Base-by-base conservation (phyloP, 2,888 invertebrate genomes). In the Marronus borbonicus region DNA sequence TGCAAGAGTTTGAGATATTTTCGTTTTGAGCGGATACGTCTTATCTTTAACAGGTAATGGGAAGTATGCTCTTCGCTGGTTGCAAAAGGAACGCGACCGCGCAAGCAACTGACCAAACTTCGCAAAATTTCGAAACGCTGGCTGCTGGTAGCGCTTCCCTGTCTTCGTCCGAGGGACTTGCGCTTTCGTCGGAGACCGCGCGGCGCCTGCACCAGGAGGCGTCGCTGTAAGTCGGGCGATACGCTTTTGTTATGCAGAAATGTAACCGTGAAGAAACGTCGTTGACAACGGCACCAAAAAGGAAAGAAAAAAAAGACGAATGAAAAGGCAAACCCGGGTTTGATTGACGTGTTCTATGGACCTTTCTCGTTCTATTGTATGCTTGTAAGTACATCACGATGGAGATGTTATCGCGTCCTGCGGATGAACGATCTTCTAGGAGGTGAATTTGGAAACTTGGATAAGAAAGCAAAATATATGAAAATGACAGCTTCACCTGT, bases 151-250 rank as follows among this genome's bases (percentile, higher is more conserved):
- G 70, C 70, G 70, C 58, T 55, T 70, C 55, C 55, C 70, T 17
- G 55, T 70, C 69, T 69, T 28, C 20, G n/a, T 58, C 20, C 20
- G 60, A 44, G 50, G 49, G 72, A 74, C 72, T 44, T 74, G 72
- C 72, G 72, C 72, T 44, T 39, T 74, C 28, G 49, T 24, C 17
- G 50, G 28, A 74, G 72, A 62, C 72, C 44, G 60, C 72, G 17
- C 17, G 72, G 60, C 72, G 62, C 72, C 60, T 60, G 72, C 17
- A 68, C 68, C 24, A 24, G 50, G 50, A 50, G 68, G 52, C 70
- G 70, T 55, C 28, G 70, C 69, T 31, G 8, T 52, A 12, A 50
- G 12, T 24, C 28, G 12, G 31, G 31, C 31, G 5, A 60, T 20
- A 60, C 17, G 17, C 52, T 55, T 55, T 55, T 55, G 55, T 55